These are phyloP conservation scores for Rhinophrynus dorsalis DNA, from an alignment of 2,797 vertebrate species.

Conservation along the genomic window DNA sequence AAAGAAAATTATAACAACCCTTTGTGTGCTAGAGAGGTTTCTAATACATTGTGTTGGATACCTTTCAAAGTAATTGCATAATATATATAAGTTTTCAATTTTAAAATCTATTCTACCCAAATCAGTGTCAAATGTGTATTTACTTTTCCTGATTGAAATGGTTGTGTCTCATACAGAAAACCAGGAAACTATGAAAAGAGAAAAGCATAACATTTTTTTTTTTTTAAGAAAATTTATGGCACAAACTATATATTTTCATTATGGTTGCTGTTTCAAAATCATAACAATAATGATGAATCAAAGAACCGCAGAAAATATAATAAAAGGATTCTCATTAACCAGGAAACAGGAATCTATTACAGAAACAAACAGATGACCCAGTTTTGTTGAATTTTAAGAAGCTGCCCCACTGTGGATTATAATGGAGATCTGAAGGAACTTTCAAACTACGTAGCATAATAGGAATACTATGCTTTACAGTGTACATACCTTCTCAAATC, in stretches of 20 bases:
- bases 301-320: neutral
- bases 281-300: slow-evolving; percentile 10
- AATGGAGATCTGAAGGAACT: slow-evolving; percentile 3
- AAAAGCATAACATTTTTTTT: neutral
- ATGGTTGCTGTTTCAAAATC: slow-evolving; percentile 5
- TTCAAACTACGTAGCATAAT: neutral
- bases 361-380: neutral
- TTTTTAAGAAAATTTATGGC: neutral
- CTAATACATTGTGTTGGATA: no score
- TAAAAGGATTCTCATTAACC: neutral
- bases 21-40: no score
- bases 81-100: no score
- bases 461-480: neutral
- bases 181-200: slow-evolving; percentile 2
- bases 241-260: slow-evolving; percentile 17
- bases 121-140: no score
- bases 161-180: slow-evolving; percentile 7
- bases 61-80: no score
- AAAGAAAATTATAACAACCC: no score
- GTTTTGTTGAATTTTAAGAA: neutral
- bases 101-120: no score
- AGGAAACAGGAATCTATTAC: neutral
- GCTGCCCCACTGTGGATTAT: slow-evolving; percentile 3
- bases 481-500: no score
- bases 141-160: neutral